phyloP scores from a whole-genome alignment of 2,113 vertebrate species.

The Oriolus oriolus region DNA sequence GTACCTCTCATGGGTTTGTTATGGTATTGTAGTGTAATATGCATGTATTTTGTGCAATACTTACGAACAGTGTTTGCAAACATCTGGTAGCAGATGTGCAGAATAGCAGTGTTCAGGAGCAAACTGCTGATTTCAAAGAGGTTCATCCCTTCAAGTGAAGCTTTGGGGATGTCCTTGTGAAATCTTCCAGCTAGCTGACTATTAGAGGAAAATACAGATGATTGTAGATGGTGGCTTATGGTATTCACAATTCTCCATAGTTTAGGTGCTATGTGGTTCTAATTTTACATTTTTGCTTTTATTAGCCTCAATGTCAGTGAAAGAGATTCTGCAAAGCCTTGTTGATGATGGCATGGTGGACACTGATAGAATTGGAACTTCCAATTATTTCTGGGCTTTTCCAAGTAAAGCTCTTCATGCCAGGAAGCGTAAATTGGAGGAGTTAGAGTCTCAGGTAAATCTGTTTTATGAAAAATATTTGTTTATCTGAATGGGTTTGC shows the following conservation, averaged over 20 bases:
- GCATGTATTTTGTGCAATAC: neutral
- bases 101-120: neutral
- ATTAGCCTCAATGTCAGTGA: constrained; percentile 91
- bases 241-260: neutral
- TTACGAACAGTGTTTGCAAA: neutral
- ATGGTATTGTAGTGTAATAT: neutral
- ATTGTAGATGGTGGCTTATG: neutral
- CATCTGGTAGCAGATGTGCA: neutral
- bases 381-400: constrained; percentile 98
- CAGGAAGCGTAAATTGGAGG: constrained; percentile 82
- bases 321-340: constrained; percentile 93
- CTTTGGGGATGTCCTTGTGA: neutral
- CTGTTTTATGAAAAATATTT: neutral
- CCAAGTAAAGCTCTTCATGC: constrained; percentile 91
- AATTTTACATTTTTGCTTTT: constrained; percentile 8
- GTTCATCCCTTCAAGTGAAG: neutral
- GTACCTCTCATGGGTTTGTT: neutral
- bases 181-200: neutral
- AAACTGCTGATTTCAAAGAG: neutral
- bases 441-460: constrained; percentile 86
- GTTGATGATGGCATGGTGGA: constrained; percentile 98
- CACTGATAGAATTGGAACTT: constrained; percentile 91
- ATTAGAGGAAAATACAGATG: neutral
- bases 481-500: neutral
- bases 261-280: neutral